These are phyloP conservation scores for Oreochromis spilurus DNA, from an alignment of 2,113 vertebrate genomes.

Conservation along the genomic window DNA sequence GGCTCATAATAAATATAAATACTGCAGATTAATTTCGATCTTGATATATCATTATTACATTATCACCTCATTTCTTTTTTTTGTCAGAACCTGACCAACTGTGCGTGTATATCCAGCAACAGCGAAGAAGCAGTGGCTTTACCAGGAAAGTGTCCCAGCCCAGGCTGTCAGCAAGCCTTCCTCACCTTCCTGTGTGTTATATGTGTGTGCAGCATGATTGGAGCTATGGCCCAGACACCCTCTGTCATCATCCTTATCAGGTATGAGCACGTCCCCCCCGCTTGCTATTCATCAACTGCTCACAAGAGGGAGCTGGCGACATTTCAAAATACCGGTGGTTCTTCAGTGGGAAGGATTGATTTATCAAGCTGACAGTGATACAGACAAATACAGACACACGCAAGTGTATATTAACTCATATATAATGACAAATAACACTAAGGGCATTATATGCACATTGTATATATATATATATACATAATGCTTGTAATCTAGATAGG, in stretches of 20 bases:
- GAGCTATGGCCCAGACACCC: slow-evolving; percentile 76
- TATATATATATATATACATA: neutral
- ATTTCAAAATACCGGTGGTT: neutral
- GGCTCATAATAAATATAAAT: neutral
- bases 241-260: slow-evolving; percentile 76
- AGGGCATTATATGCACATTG: neutral
- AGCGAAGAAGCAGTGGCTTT: slow-evolving; percentile 61
- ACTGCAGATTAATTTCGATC: neutral
- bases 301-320: slow-evolving; percentile 42
- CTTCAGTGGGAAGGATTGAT: neutral
- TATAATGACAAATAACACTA: neutral
- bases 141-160: slow-evolving; percentile 72
- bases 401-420: neutral
- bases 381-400: neutral
- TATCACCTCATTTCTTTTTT: neutral
- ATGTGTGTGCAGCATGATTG: slow-evolving; percentile 76
- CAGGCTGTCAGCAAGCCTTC: slow-evolving; percentile 73
- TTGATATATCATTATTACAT: accelerated
- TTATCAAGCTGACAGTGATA: neutral
- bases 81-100: slow-evolving; percentile 70
- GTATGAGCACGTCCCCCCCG: neutral
- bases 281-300: neutral
- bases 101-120: slow-evolving; percentile 63
- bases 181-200: slow-evolving; percentile 75
- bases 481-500: neutral